Conservation (phyloP, 2,113 vertebrate species). For the Sarotherodon lohbergeri region DNA sequence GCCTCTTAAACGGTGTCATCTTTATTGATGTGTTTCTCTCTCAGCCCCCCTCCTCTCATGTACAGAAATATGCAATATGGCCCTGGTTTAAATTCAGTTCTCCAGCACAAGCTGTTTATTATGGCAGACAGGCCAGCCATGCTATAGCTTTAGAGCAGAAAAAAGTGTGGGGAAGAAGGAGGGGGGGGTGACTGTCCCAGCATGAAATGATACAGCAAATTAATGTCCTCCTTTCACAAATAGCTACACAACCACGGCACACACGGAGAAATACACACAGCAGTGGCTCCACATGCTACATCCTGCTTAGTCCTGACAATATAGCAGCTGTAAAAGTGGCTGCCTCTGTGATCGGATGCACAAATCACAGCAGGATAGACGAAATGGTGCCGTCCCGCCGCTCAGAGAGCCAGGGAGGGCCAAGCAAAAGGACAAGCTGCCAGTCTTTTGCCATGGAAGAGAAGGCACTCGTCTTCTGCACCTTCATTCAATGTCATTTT, state of each 20-base stretch:
- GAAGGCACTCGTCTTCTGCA: neutral
- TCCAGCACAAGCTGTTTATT: conserved; percentile 73
- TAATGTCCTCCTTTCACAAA: conserved; percentile 70
- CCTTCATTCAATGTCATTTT: conserved; percentile 30
- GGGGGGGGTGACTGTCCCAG: conserved; percentile 36
- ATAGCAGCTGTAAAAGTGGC: conserved; percentile 67
- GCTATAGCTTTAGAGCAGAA: conserved; percentile 15
- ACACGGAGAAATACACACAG: conserved; percentile 39
- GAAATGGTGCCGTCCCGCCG: conserved; percentile 21
- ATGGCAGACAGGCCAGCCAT: conserved; percentile 58
- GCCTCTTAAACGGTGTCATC: conserved; percentile 76
- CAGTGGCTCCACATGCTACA: conserved; percentile 43
- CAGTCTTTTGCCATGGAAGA: conserved; percentile 31
- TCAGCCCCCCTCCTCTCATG: conserved; percentile 25
- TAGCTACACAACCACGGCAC: conserved; percentile 28
- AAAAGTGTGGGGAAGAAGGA: neutral
- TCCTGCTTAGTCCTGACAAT: conserved; percentile 66
- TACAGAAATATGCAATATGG: conserved; percentile 67
- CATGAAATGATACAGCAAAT: conserved; percentile 75
- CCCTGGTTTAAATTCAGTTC: conserved; percentile 76
- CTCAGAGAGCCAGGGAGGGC: conserved; percentile 16
- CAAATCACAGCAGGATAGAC: conserved; percentile 67
- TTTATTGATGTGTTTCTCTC: conserved; percentile 75
- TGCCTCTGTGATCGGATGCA: conserved; percentile 55
- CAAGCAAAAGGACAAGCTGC: conserved; percentile 52